phyloP scores from a whole-genome alignment of 2,888 invertebrate genomes.

The Choristoneura rosaceana region DNA sequence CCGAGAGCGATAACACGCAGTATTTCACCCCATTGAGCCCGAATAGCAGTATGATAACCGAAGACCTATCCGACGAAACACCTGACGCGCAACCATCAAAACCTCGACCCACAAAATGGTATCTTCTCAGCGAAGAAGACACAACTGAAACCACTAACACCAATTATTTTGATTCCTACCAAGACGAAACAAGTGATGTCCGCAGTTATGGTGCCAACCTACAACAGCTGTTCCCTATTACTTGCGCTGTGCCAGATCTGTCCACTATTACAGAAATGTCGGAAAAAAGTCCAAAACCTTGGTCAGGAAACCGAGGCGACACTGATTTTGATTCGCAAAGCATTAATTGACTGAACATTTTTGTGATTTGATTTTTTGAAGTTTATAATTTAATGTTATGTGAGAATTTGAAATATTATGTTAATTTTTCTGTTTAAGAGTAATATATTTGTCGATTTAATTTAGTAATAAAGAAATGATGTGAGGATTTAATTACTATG shows the following conservation, averaged over 20 bases:
- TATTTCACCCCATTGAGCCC: constrained; percentile 44
- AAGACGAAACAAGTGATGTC: constrained; percentile 39
- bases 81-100: constrained; percentile 36
- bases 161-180: constrained; percentile 47
- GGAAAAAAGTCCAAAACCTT: constrained; percentile 60
- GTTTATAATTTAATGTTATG: constrained; percentile 1
- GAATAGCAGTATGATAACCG: constrained; percentile 64
- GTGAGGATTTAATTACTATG: background rate
- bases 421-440: constrained; percentile 3
- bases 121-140: constrained; percentile 74
- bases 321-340: constrained; percentile 51
- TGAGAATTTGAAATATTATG: constrained; percentile 21
- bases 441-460: constrained; percentile 4
- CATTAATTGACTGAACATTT: constrained; percentile 12
- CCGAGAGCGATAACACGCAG: constrained; percentile 44
- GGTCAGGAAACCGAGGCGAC: constrained; percentile 50
- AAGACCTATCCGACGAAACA: constrained; percentile 67
- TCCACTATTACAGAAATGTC: constrained; percentile 77
- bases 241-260: constrained; percentile 72
- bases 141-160: constrained; percentile 45
- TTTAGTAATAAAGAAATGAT: constrained; percentile 5
- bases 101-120: constrained; percentile 60
- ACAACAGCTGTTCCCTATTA: constrained; percentile 68
- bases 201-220: constrained; percentile 61
- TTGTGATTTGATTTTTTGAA: background rate